Conservation (phyloP, 2,888 invertebrate genomes). For the Xestia rhomboidea region DNA sequence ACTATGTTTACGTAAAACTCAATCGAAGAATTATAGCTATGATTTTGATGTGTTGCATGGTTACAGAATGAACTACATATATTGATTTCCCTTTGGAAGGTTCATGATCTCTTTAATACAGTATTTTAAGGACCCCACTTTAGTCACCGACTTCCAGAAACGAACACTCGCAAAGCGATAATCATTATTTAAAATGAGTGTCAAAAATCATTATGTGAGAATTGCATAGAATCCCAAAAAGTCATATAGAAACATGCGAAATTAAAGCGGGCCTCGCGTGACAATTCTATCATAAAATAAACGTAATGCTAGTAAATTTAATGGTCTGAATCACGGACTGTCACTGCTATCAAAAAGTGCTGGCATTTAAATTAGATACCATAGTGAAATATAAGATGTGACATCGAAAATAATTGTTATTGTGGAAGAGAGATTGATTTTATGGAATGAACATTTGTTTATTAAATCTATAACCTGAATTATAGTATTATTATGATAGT, state of each 20-base stretch:
- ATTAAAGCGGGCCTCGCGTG: slow-evolving; percentile 60
- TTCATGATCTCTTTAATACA: background rate
- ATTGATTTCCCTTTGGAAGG: background rate
- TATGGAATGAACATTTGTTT: background rate
- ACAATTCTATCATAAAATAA: slow-evolving; percentile 38
- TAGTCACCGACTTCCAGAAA: background rate
- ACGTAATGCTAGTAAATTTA: slow-evolving; percentile 47
- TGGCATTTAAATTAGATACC: slow-evolving; percentile 37
- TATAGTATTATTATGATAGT: background rate
- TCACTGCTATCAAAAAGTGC: slow-evolving; percentile 20
- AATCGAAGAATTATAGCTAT: background rate
- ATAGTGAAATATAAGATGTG: slow-evolving; percentile 13
- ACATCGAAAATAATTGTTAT: slow-evolving; percentile 15
- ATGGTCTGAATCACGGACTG: slow-evolving; percentile 51
- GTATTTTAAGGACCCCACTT: background rate
- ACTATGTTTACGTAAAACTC: background rate
- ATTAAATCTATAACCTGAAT: background rate
- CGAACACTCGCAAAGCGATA: background rate
- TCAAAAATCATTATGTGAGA: background rate
- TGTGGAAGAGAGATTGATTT: background rate
- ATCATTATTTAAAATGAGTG: background rate
- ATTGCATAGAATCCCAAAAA: slow-evolving; percentile 7
- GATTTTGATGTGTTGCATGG: no score
- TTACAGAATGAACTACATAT: background rate
- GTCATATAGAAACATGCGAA: slow-evolving; percentile 41